Base-by-base conservation (phyloP, 2,797 vertebrate genomes). In the Dallia pectoralis region DNA sequence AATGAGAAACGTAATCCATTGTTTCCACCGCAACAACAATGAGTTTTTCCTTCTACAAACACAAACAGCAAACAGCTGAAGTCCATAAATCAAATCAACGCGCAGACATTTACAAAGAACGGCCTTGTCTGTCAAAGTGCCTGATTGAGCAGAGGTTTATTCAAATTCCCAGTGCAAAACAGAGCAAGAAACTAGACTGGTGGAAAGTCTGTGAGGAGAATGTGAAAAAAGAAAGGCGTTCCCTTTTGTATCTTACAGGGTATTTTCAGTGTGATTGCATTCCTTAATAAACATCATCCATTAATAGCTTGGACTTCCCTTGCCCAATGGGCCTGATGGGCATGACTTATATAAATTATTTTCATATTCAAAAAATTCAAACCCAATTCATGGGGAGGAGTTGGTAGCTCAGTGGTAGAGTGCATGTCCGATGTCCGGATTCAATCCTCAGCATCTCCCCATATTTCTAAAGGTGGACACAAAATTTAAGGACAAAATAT, bases 1-100 rank as follows among this genome's bases (percentile, higher is more conserved):
- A 80, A 75, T 77, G 76, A 80, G 74, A 81, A 79, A 81, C 76
- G 71, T 86, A 74, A 87, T 85, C 81, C 81, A 82, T 81, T 79
- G 75, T 86, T 85, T 88, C 76, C 80, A 82, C 72, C 70, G 51
- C 71, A 63, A 73, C 77, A 84, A 82, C 82, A 81, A 81, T 74
- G 75, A 70, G 77, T 48, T 74, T 71, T 79, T 82, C 82, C 79
- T 81, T 72, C 70, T 77, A 79, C 82, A 79, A 74, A 70, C 12
- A 59, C n/a, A 36, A 51, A 25, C n/a, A 70, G 74, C 76, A 82
- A 75, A 79, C 74, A 82, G 79, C 79, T 74, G 81, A 80, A 73
- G 75, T 76, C 74, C 77, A 82, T 80, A 83, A 73, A 77, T 78
- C 72, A 81, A 80, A 83, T 74, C 79, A 80, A 81, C 65, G 78